phyloP scores from a whole-genome alignment of 2,888 invertebrate species.

The Sminthurinus aureus region DNA sequence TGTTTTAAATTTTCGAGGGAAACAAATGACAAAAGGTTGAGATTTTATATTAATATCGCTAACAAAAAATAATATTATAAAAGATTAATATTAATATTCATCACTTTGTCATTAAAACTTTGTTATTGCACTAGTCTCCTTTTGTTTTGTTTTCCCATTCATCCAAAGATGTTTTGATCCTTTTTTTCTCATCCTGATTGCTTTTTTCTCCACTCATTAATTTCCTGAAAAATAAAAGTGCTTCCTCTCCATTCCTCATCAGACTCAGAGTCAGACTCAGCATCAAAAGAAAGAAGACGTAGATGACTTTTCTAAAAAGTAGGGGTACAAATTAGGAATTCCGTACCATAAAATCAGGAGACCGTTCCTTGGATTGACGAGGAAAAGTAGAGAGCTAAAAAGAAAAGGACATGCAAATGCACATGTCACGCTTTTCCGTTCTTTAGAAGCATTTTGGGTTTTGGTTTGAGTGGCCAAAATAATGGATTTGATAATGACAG shows the following conservation, averaged over 20 bases:
- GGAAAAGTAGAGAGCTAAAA: not conserved
- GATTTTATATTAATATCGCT: no score
- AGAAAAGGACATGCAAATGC: not conserved
- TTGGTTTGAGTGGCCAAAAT: not conserved
- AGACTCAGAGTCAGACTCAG: no score
- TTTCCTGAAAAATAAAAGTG: no score
- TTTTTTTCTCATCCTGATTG: not conserved
- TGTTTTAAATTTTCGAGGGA: no score
- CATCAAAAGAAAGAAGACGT: no score
- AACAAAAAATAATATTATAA: no score
- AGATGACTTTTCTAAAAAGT: no score
- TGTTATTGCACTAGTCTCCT: not conserved
- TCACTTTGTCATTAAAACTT: no score
- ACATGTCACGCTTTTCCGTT: no score
- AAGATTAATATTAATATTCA: no score
- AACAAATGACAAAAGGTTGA: no score
- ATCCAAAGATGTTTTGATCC: not conserved
- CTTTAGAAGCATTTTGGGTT: not conserved
- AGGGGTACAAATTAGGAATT: not conserved
- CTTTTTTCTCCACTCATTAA: not conserved
- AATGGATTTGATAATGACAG: slow-evolving; percentile 16
- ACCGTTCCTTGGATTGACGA: not conserved
- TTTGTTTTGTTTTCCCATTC: not conserved
- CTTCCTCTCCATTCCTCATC: no score
- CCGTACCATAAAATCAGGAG: not conserved